Base-by-base conservation (phyloP, 2,797 vertebrate genomes). In the Brachyalestes nurse region DNA sequence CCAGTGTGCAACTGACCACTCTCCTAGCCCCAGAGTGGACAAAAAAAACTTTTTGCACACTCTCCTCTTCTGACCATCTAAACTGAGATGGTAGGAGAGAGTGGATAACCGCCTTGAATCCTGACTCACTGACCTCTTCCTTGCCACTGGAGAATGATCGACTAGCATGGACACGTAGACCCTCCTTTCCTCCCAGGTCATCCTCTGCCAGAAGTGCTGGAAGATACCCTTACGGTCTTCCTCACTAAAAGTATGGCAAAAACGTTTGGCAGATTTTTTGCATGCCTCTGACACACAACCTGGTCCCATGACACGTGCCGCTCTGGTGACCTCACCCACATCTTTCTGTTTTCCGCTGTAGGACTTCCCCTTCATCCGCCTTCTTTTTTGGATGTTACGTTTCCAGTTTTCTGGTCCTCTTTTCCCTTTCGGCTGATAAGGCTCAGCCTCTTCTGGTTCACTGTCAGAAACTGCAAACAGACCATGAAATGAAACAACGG, bases 11-110 rank as follows among this genome's bases (percentile, higher is more conserved):
- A 65, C 62, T 1, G 62, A 65, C 62, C 62, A 65, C 7, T 65
- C 62, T 40, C 62, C 62, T 1, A 65, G 62, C 34, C 62, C 62
- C 6, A 65, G 62, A n/a, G 62, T 65, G 16, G 62, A 40, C 62
- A 65, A n/a, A n/a, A 65, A 65, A 40, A 65, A 65, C 5, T 65
- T 65, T 40, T 65, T 65, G 34, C 62, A 65, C 17, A 65, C 62
- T 9, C 62, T 65, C 34, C 16, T 65, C 62, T 6, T 65, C 34
- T 65, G 34, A 4, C 34, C 62, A 4, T 65, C 62, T 40, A 40
- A 7, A 40, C 6, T 40, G 16, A 65, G 62, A 40, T 65, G 62
- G 62, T 65, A 65, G 34, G 62, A 65, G 17, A 65, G 62, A 0
- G 62, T 65, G 0, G 62, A 65, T 19, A 65, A n/a, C 6, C 62